Evolutionary conservation across 1,140 invertebrate species (phyloP).

Genomic region (Spodoptera litura): DNA sequence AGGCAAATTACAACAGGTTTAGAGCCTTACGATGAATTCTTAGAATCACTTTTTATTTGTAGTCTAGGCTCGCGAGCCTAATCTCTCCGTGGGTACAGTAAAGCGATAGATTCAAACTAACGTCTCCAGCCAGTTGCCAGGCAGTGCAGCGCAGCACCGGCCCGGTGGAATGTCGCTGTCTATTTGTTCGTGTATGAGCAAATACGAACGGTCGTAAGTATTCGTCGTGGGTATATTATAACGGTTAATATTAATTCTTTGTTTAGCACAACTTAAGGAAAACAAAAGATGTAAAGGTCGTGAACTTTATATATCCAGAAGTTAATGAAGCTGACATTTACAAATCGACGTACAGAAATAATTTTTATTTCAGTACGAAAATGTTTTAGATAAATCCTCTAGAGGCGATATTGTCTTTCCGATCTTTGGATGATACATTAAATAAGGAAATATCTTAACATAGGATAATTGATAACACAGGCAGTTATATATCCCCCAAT

Average conservation of each 20-base stretch:
- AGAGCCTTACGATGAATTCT: background rate
- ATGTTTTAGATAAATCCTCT: too few relatives aligned
- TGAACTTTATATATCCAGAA: background rate
- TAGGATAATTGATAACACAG: too few relatives aligned
- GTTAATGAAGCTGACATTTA: background rate
- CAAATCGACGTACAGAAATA: too few relatives aligned
- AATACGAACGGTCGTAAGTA: slow-evolving; percentile 26
- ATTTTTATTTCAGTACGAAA: too few relatives aligned
- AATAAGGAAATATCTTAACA: too few relatives aligned
- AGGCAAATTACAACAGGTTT: background rate
- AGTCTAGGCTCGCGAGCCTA: too few relatives aligned
- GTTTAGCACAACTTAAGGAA: background rate
- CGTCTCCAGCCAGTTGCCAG: slow-evolving; percentile 8
- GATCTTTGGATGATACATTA: too few relatives aligned
- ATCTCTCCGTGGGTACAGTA: background rate
- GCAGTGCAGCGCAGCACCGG: slow-evolving; percentile 13
- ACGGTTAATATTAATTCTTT: slow-evolving; percentile 26
- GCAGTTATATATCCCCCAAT: too few relatives aligned
- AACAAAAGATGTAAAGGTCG: background rate
- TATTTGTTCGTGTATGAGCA: slow-evolving; percentile 33
- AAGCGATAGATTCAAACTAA: slow-evolving; percentile 6
- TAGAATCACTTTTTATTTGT: background rate
- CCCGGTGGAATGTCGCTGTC: slow-evolving; percentile 36
- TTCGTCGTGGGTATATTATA: slow-evolving; percentile 4
- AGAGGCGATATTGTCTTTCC: too few relatives aligned